A percentile compares a stretch with the other conserved stretches of the same genome.
phyloP scores from a whole-genome alignment of 2,113 vertebrate genomes.

The Monopterus albus region DNA sequence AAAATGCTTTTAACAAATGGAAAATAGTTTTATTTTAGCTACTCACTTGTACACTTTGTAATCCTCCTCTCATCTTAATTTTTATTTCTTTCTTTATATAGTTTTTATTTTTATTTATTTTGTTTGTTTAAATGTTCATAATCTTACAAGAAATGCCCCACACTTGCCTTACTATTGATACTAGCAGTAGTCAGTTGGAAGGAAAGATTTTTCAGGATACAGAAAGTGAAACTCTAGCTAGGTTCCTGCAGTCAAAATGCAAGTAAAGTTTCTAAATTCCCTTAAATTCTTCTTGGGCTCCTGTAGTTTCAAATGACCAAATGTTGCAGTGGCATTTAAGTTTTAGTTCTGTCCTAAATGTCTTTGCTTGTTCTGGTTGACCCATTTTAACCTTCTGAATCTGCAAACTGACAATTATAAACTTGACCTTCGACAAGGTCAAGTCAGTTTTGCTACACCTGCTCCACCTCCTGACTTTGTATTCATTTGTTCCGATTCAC shows the following conservation, averaged over 20 bases:
- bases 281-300: not conserved
- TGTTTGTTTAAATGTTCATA: not conserved
- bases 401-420: constrained; percentile 2
- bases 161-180: not conserved
- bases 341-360: not conserved
- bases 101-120: too few species aligned
- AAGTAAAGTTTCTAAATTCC: not conserved
- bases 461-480: constrained; percentile 15
- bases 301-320: too few species aligned
- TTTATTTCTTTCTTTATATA: too few species aligned
- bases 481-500: constrained; percentile 16
- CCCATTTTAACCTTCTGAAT: not conserved
- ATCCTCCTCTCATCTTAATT: too few species aligned
- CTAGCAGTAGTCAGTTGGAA: too few species aligned
- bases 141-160: not conserved
- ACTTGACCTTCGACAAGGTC: constrained; percentile 4
- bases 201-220: too few species aligned
- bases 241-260: not conserved
- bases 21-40: too few species aligned
- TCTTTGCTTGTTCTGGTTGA: constrained; percentile 1
- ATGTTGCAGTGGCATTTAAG: not conserved
- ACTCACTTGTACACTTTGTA: not conserved
- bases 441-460: constrained; percentile 18
- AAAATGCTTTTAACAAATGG: too few species aligned
- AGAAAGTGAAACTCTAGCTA: not conserved